These are phyloP conservation scores for Trilocha varians DNA, from an alignment of 2,888 invertebrate species.

Conservation along the genomic window DNA sequence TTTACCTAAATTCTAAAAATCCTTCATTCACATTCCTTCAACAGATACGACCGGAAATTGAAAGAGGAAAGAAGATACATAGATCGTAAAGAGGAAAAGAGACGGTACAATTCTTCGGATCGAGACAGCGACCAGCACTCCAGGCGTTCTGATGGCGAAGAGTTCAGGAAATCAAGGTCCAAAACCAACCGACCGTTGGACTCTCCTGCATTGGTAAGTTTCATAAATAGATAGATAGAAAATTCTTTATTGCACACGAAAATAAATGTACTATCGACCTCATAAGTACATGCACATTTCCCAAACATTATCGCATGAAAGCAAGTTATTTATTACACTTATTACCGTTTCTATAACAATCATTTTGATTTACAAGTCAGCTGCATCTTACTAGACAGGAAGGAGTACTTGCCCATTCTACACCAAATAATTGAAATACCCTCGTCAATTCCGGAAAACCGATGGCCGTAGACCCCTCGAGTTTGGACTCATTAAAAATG, in stretches of 20 bases:
- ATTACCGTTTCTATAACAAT: too few relatives aligned
- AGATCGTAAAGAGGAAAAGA: conserved; percentile 52
- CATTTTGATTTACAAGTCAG: too few relatives aligned
- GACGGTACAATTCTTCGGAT: conserved; percentile 74
- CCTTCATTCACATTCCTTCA: too few relatives aligned
- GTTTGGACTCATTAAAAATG: too few relatives aligned
- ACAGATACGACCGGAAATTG: conserved; percentile 43
- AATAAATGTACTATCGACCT: too few relatives aligned
- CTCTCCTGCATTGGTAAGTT: conserved; percentile 63
- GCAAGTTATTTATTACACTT: too few relatives aligned
- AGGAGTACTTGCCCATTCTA: not conserved
- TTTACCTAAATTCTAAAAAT: too few relatives aligned
- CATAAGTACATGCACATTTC: too few relatives aligned
- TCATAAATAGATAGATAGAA: too few relatives aligned
- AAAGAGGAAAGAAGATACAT: conserved; percentile 44
- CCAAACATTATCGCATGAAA: too few relatives aligned
- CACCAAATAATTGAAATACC: not conserved
- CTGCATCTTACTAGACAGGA: too few relatives aligned
- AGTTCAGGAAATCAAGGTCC: conserved; percentile 41
- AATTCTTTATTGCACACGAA: too few relatives aligned
- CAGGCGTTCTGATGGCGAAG: conserved; percentile 51
- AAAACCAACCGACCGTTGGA: conserved; percentile 50
- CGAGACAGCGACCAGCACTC: conserved; percentile 57
- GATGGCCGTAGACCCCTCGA: not conserved
- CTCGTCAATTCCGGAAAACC: not conserved